Base-by-base conservation (phyloP, 2,797 vertebrate genomes). In the Phataginus tetradactyla region DNA sequence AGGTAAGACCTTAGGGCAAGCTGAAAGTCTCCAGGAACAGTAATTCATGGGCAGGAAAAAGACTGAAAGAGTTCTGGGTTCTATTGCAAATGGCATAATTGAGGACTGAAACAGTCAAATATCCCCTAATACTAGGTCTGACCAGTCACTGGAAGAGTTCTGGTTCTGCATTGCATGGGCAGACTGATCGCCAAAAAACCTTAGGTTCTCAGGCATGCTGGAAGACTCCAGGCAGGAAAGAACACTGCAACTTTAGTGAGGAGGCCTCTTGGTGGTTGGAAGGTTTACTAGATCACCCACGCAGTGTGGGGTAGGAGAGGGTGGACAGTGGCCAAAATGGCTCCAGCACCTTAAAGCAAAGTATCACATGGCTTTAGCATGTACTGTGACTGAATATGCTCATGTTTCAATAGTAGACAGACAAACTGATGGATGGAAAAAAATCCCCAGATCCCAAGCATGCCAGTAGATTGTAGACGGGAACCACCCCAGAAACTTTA, bases 261-360 rank as follows among this genome's bases (percentile, higher is more conserved):
- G 21, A 23, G n/a, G 5, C n/a, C 39, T 0, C 12, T 69, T 12
- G n/a, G 51, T 18, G 6, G 34, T 77, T 10, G 25, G 39, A 77
- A 37, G 15, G 0, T 85, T 77, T 23, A 42, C 18, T 42, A 18
- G 25, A 5, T 23, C 7, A 49, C 17, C 18, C 11, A 71, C 25
- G 32, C 7, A 14, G 5, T 4, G 12, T 20, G 8, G 20, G 0
- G 20, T 11, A 42, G 15, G 2, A 27, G 15, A 32, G 21, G 4
- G 7, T 21, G 29, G 21, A 64, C 15, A 12, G 53, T 86, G 13
- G 4, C 25, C 59, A 18, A 75, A 59, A 78, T 69, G 66, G 14
- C 18, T 72, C 7, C 21, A 55, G 53, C n/a, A 66, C 15, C 15
- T 63, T 10, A 71, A 37, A 5, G 0, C 0, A 25, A 92, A 85